Conservation (phyloP, 2,113 vertebrate species). For the Anthoscopus minutus region DNA sequence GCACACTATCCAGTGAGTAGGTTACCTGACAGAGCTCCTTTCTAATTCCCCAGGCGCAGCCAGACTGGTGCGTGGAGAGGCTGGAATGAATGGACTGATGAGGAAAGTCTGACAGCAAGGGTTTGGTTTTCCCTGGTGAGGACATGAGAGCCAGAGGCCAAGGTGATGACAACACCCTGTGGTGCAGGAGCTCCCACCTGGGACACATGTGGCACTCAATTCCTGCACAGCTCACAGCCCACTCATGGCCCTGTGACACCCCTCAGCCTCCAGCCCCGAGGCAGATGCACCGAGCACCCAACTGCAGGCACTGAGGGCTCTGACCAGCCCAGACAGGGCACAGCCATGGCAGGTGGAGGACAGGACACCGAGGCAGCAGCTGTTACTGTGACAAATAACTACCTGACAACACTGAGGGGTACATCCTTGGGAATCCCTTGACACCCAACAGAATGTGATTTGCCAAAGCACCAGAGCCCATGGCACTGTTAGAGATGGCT, state of each 20-base stretch:
- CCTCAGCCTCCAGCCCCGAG: background rate
- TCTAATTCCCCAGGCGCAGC: background rate
- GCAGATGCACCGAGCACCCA: background rate
- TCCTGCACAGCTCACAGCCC: too few species aligned
- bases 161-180: background rate
- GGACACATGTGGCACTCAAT: background rate
- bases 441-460: background rate
- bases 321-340: background rate
- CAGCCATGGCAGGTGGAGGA: rapidly evolving
- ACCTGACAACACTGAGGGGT: too few species aligned
- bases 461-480: background rate
- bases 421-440: background rate
- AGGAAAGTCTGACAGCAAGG: background rate
- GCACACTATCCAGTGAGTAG: background rate
- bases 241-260: too few species aligned
- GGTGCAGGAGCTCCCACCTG: rapidly evolving
- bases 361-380: background rate
- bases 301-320: background rate
- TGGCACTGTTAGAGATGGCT: rapidly evolving
- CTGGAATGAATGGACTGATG: rapidly evolving
- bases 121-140: background rate
- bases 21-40: background rate
- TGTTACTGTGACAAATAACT: background rate
- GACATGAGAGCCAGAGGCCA: background rate
- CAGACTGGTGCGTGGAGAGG: rapidly evolving